Conservation (phyloP, 2,888 invertebrate genomes). For the Drosophila cognata region DNA sequence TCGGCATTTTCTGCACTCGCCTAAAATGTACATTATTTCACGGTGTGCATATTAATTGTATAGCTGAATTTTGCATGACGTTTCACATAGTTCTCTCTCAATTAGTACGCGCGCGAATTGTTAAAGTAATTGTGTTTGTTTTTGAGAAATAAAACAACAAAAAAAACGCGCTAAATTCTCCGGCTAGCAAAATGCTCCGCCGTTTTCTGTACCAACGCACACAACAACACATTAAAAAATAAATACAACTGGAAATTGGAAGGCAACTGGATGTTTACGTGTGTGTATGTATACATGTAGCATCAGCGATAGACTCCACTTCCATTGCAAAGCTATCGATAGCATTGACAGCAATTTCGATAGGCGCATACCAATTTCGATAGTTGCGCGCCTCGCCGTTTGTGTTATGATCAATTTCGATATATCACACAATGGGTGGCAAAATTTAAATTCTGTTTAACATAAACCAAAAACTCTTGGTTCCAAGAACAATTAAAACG, state of each 20-base stretch:
- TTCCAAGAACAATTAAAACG: background rate
- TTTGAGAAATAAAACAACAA: slow-evolving; percentile 9
- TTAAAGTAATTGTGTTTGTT: slow-evolving; percentile 7
- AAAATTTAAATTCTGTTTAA: background rate
- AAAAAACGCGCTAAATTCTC: slow-evolving; percentile 74
- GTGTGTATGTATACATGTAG: slow-evolving; percentile 63
- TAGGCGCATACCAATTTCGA: slow-evolving; percentile 6
- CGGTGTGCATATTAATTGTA: slow-evolving; percentile 22
- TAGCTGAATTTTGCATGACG: slow-evolving; percentile 14
- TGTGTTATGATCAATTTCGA: slow-evolving; percentile 7
- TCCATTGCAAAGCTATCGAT: slow-evolving; percentile 41
- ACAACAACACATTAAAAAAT: slow-evolving; percentile 80
- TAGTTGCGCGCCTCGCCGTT: slow-evolving; percentile 8
- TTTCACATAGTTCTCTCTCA: slow-evolving; percentile 29
- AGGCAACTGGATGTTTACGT: slow-evolving; percentile 53
- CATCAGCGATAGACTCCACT: slow-evolving; percentile 40
- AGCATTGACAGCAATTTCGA: slow-evolving; percentile 54
- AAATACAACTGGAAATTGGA: slow-evolving; percentile 78
- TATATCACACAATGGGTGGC: background rate
- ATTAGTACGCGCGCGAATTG: slow-evolving; percentile 26
- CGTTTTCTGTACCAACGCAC: slow-evolving; percentile 69
- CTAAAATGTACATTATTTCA: slow-evolving; percentile 17
- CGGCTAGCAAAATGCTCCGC: slow-evolving; percentile 62
- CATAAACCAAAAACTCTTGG: background rate
- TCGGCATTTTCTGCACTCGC: slow-evolving; percentile 30